Evolutionary conservation across 2,113 vertebrate species (phyloP), one percentile per base, ranked within the genome.

Genomic region (Limanda limanda): DNA sequence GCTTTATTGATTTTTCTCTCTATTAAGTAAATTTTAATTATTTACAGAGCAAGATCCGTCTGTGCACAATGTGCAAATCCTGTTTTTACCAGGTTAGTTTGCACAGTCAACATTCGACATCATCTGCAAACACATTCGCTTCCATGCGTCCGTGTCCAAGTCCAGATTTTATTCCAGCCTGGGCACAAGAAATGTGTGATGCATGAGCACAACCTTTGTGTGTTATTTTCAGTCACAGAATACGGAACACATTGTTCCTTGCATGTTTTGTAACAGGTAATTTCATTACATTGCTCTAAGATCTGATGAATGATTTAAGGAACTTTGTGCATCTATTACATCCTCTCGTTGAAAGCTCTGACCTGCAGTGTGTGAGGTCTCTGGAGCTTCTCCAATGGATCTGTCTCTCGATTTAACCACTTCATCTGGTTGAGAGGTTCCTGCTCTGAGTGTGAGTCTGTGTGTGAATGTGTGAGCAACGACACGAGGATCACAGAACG

Each of bases 261-360:
- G 37, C 37, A 13, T 42, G 40, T 12, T 42, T 0, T 13, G 40
- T 42, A 3, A 40, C 37, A 40, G 11, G 11, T 40, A 42, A n/a
- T n/a, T n/a, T n/a, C n/a, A n/a, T n/a, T n/a, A n/a, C n/a, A n/a
- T n/a, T n/a, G n/a, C n/a, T n/a, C 23, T 11, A 80, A 84, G 67
- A 68, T 62, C 67, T 79, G 75, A 85, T 90, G 40, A 91, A 88
- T 84, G 69, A 90, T 86, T 86, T 45, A 85, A 37, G 37, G 37
- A 55, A 54, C 81, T 31, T 40, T 11, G 8, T 81, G 86, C 78
- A 76, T 84, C 51, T 57, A 74, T 81, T 77, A 64, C 65, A 76
- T 62, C 68, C 72, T 24, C 56, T 37, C 11, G 52, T 71, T 66
- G 24, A 62, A 68, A 79, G 52, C 15, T 25, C 21, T 71, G 70